Conservation (phyloP, 2,797 vertebrate species). For the Arnoldichthys spilopterus region DNA sequence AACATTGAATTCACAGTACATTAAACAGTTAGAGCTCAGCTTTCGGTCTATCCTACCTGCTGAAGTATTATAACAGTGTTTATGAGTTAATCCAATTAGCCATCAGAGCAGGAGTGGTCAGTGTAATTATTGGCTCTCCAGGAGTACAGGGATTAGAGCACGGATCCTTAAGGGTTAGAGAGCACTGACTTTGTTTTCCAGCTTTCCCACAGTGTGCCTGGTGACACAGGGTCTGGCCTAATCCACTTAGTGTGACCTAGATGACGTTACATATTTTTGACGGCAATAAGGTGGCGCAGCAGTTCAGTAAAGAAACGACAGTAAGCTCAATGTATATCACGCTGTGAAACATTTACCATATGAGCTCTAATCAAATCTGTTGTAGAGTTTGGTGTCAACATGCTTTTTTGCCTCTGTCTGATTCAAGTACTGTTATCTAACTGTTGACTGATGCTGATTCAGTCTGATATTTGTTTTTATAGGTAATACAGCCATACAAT, state of each 20-base stretch:
- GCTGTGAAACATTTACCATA: not conserved
- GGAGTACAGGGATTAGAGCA: conserved; percentile 49
- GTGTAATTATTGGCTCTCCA: conserved; percentile 41
- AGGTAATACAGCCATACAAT: too few relatives aligned
- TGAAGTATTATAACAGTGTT: conserved; percentile 13
- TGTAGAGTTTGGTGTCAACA: too few relatives aligned
- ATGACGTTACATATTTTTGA: not conserved
- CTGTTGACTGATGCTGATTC: too few relatives aligned
- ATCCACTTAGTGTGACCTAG: conserved; percentile 33
- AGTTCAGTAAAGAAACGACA: not conserved
- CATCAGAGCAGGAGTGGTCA: conserved; percentile 41
- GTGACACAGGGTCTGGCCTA: conserved; percentile 20
- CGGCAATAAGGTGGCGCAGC: not conserved
- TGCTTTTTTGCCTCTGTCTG: too few relatives aligned
- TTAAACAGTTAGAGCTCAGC: not conserved
- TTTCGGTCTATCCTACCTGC: not conserved
- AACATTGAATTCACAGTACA: not conserved
- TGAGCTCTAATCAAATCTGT: not conserved
- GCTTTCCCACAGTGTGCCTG: conserved; percentile 6
- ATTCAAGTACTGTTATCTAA: too few relatives aligned
- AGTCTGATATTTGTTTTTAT: too few relatives aligned
- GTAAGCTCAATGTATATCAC: not conserved
- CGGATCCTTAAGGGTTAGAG: conserved; percentile 34
- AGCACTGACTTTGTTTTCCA: conserved; percentile 37
- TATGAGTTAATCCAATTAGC: conserved; percentile 45